phyloP scores from a whole-genome alignment of 2,797 vertebrate genomes.

The Leucoraja ocellata region DNA sequence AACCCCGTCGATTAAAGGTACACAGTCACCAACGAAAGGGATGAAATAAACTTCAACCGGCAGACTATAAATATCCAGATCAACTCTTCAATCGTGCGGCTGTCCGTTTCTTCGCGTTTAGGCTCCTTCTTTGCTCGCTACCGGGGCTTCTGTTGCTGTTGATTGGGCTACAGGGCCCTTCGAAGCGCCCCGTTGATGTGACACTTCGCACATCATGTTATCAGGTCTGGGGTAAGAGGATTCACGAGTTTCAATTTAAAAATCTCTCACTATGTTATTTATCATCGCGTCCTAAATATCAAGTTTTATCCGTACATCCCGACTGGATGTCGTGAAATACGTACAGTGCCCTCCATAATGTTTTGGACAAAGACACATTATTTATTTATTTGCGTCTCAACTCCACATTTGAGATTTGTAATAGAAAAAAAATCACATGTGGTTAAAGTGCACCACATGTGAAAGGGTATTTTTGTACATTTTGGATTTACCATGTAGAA shows the following conservation, averaged over 20 bases:
- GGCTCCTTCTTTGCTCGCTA: no score
- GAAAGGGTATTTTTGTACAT: no score
- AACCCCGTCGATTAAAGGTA: slow-evolving; percentile 11
- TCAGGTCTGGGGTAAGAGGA: not conserved
- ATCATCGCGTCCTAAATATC: not conserved
- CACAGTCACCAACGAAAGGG: not conserved
- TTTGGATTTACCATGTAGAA: no score
- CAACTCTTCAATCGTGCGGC: not conserved
- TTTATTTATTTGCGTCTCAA: no score
- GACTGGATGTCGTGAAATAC: not conserved
- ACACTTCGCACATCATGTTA: not conserved
- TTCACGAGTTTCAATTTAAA: not conserved
- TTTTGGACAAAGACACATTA: no score
- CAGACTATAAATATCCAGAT: not conserved
- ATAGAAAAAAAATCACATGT: no score
- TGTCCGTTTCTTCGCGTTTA: not conserved
- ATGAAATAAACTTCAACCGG: no score
- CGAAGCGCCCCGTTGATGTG: not conserved
- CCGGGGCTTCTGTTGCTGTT: not conserved
- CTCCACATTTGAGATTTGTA: no score
- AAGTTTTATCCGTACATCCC: not conserved
- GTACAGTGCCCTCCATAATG: not conserved
- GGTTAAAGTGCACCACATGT: no score
- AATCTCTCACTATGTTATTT: not conserved
- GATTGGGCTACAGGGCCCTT: not conserved